These are phyloP conservation scores for Aspidiotus destructor DNA, from an alignment of 2,888 invertebrate genomes.

Conservation along the genomic window DNA sequence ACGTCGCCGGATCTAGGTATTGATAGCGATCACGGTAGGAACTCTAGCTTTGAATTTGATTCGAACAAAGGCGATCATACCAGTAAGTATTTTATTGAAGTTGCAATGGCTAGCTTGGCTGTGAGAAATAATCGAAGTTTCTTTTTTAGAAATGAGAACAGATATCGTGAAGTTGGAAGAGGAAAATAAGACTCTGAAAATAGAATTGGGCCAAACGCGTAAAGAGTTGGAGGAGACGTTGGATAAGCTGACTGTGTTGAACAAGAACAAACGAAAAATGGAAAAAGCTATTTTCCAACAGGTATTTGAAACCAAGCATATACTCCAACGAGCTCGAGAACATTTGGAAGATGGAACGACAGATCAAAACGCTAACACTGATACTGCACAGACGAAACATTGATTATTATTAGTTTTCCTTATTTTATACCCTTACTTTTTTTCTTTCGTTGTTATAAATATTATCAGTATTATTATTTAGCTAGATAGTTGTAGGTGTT, in stretches of 20 bases:
- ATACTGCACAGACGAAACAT: not conserved
- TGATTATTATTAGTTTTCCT: not conserved
- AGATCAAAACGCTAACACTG: not conserved
- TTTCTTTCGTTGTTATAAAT: too few relatives aligned
- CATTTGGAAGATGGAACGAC: conserved; percentile 46
- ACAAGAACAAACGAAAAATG: conserved; percentile 68
- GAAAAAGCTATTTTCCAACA: conserved; percentile 74
- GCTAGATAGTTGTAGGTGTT: too few relatives aligned
- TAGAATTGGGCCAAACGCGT: conserved; percentile 59
- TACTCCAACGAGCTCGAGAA: conserved; percentile 62
- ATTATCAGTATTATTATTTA: too few relatives aligned
- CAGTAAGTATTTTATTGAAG: conserved; percentile 6
- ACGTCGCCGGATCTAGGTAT: conserved; percentile 78
- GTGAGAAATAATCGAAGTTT: not conserved
- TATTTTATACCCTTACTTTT: too few relatives aligned
- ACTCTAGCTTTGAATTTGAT: conserved; percentile 42
- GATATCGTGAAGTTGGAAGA: conserved; percentile 45
- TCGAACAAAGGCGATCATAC: not conserved
- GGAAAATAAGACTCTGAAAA: conserved; percentile 62
- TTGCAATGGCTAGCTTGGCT: too few relatives aligned
- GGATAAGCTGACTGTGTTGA: conserved; percentile 62
- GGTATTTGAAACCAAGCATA: conserved; percentile 67
- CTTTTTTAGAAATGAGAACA: conserved; percentile 10
- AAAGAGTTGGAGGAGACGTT: conserved; percentile 67
- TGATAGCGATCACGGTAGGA: conserved; percentile 64